A percentile compares a stretch with the other conserved stretches of the same genome.
Conservation (phyloP, 2,113 vertebrate species). For the Saguinus midas region DNA sequence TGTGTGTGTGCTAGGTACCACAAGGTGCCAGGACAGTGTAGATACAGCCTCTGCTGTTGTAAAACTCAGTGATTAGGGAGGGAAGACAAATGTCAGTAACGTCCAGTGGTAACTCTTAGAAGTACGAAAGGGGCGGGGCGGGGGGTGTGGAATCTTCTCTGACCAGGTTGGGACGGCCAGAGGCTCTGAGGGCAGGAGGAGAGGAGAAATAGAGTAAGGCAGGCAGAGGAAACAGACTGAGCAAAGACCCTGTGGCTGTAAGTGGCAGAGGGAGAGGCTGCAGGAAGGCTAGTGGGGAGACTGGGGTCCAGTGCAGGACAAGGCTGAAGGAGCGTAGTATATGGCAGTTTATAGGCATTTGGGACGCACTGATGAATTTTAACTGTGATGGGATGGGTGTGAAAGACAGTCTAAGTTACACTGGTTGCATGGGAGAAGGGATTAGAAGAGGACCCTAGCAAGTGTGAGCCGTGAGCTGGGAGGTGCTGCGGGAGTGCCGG, state of each 20-base stretch:
- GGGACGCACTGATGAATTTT: too few relatives aligned
- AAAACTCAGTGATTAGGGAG: neutral
- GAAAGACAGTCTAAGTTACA: rapidly evolving
- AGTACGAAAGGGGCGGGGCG: neutral
- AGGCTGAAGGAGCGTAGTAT: too few relatives aligned
- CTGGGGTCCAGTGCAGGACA: neutral
- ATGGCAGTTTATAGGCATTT: neutral
- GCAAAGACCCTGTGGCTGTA: neutral
- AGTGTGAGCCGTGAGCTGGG: rapidly evolving
- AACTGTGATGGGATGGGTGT: neutral
- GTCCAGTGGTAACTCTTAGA: neutral
- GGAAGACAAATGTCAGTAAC: neutral
- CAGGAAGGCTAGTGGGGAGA: neutral
- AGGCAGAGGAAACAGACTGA: neutral
- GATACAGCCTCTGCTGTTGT: rapidly evolving
- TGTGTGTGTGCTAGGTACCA: rapidly evolving
- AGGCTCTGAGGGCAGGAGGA: neutral
- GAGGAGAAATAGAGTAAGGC: neutral
- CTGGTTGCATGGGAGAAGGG: neutral
- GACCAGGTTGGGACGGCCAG: neutral
- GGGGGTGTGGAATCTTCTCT: neutral
- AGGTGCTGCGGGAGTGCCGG: neutral
- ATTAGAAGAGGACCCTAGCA: rapidly evolving
- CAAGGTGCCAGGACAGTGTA: neutral
- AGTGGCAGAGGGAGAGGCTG: neutral